These are phyloP conservation scores for Magallana gigas DNA, from an alignment of 1,140 invertebrate species.

Conservation along the genomic window DNA sequence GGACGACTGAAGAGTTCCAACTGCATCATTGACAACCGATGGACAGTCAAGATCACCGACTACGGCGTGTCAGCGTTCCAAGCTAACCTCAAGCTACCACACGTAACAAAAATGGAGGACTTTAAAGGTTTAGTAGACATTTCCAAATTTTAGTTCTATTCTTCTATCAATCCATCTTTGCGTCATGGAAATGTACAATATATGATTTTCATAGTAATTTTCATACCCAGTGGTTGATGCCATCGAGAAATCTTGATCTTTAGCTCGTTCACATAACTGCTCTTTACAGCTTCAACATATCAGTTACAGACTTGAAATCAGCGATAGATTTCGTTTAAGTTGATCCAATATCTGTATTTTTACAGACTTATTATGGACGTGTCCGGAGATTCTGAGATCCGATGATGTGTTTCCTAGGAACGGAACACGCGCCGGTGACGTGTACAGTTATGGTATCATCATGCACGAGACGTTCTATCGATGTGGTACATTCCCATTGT, in stretches of 20 bases:
- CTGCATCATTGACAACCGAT: constrained; percentile 93
- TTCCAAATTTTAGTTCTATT: neutral
- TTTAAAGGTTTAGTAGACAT: neutral
- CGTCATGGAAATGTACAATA: too few species aligned
- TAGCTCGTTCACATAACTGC: too few species aligned
- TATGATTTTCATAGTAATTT: too few species aligned
- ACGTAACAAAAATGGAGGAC: neutral
- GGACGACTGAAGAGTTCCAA: constrained; percentile 98
- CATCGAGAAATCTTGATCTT: too few species aligned
- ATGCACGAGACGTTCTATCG: constrained; percentile 78
- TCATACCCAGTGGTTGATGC: too few species aligned
- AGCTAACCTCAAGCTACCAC: neutral
- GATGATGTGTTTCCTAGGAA: constrained; percentile 62
- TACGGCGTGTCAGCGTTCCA: constrained; percentile 84
- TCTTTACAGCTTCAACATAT: too few species aligned
- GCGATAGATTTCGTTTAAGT: too few species aligned
- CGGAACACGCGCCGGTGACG: constrained; percentile 93
- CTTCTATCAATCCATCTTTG: too few species aligned
- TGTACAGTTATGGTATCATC: constrained; percentile 97
- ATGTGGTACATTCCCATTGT: constrained; percentile 55
- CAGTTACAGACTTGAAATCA: too few species aligned
- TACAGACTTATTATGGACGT: constrained; percentile 87
- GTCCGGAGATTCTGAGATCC: constrained; percentile 90
- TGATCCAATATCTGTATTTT: neutral
- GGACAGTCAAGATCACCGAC: constrained; percentile 96